A percentile compares a stretch with the other conserved stretches of the same genome.
Evolutionary conservation across 2,113 vertebrate genomes (phyloP).

Genomic region (Eclectus roratus): DNA sequence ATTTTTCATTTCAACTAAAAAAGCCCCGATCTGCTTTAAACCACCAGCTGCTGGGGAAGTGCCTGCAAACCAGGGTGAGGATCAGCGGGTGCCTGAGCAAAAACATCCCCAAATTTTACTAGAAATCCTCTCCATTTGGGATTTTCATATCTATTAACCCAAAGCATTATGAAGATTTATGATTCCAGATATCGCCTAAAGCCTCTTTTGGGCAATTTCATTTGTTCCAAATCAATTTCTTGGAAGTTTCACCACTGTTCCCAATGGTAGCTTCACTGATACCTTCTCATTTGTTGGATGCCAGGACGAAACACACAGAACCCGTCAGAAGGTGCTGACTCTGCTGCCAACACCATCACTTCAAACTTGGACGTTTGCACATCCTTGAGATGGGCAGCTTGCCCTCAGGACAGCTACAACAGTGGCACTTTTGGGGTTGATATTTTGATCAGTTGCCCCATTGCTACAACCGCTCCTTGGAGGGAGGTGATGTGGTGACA

Average conservation of each 20-base stretch:
- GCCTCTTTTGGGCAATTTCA: background rate
- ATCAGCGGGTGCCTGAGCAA: background rate
- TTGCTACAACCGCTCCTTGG: background rate
- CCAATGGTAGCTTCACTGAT: background rate
- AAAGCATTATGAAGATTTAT: background rate
- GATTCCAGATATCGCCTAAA: background rate
- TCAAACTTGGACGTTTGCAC: background rate
- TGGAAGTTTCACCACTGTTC: background rate
- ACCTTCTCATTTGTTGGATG: background rate
- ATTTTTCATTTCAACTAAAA: background rate
- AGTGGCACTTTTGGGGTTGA: background rate
- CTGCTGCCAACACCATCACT: background rate
- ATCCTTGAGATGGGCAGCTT: background rate
- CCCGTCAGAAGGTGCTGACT: background rate
- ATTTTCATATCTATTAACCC: background rate
- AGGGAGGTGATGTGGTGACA: background rate
- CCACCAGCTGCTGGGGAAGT: background rate
- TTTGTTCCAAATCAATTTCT: background rate
- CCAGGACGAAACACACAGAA: background rate
- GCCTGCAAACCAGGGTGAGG: background rate
- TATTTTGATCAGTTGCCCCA: background rate
- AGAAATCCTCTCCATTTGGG: background rate
- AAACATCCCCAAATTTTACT: background rate
- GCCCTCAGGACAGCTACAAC: background rate
- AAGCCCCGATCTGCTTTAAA: background rate